A percentile compares a stretch with the other conserved stretches of the same genome.
Conservation (phyloP, 2,113 vertebrate genomes). For the Meleagris gallopavo region DNA sequence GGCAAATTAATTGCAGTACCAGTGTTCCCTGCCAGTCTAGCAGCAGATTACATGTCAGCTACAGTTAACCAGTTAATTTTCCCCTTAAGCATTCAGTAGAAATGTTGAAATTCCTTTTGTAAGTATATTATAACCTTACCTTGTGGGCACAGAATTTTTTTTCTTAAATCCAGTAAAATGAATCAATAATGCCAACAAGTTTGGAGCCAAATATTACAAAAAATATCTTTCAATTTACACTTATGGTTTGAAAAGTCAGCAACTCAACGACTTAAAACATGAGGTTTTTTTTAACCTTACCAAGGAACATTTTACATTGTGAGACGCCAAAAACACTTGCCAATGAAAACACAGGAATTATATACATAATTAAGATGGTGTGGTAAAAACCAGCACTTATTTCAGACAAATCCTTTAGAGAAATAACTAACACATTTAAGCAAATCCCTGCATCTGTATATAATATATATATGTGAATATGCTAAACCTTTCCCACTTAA, state of each 20-base stretch:
- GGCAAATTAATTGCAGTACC: slow-evolving; percentile 29
- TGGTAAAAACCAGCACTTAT: neutral
- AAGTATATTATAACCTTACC: slow-evolving; percentile 9
- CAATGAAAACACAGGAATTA: neutral
- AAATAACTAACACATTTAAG: neutral
- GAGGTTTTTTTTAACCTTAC: neutral
- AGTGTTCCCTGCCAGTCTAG: neutral
- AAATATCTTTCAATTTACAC: neutral
- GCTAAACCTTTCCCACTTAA: neutral
- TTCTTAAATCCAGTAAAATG: neutral
- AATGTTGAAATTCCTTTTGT: neutral
- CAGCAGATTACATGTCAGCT: slow-evolving; percentile 39
- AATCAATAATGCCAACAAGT: neutral
- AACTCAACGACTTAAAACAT: neutral
- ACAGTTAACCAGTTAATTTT: slow-evolving; percentile 33
- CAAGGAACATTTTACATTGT: neutral
- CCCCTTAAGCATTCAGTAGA: slow-evolving; percentile 31
- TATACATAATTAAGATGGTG: neutral
- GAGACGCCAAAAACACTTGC: neutral
- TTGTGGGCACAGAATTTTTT: neutral
- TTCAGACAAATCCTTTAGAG: neutral
- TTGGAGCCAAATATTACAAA: neutral
- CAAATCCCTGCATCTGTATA: neutral
- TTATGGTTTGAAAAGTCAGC: neutral
- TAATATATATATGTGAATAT: neutral